Conservation (phyloP, 2,888 invertebrate species). For the Dugesia japonica region DNA sequence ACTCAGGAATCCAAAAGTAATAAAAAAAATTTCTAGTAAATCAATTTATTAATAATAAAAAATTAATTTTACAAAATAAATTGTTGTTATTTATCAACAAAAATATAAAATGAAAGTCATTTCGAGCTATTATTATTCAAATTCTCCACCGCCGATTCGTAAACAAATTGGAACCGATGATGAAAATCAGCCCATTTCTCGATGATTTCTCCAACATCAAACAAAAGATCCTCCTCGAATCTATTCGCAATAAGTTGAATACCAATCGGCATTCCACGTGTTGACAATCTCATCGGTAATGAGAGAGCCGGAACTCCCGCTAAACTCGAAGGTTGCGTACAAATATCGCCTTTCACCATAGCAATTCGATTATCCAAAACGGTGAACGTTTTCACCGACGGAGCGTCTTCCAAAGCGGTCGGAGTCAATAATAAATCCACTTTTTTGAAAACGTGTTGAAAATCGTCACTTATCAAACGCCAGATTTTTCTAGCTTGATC, state of each 20-base stretch:
- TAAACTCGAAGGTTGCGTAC: constrained; percentile 88
- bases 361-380: constrained; percentile 65
- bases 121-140: no score
- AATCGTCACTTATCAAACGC: constrained; percentile 71
- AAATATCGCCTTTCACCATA: constrained; percentile 74
- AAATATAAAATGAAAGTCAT: no score
- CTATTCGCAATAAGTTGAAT: neutral
- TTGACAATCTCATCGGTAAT: constrained; percentile 56
- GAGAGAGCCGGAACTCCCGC: constrained; percentile 77
- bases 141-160: neutral
- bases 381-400: constrained; percentile 62
- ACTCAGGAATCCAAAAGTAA: no score
- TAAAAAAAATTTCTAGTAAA: no score
- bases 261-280: neutral
- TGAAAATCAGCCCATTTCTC: neutral
- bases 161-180: neutral
- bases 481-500: constrained; percentile 72
- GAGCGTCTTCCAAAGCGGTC: constrained; percentile 72
- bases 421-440: constrained; percentile 72
- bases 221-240: neutral
- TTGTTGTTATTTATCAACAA: no score
- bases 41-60: no score
- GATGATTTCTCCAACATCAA: neutral
- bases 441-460: constrained; percentile 58
- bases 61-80: no score